Conservation (phyloP, 2,888 invertebrate species). For the Phaonia tiefii region DNA sequence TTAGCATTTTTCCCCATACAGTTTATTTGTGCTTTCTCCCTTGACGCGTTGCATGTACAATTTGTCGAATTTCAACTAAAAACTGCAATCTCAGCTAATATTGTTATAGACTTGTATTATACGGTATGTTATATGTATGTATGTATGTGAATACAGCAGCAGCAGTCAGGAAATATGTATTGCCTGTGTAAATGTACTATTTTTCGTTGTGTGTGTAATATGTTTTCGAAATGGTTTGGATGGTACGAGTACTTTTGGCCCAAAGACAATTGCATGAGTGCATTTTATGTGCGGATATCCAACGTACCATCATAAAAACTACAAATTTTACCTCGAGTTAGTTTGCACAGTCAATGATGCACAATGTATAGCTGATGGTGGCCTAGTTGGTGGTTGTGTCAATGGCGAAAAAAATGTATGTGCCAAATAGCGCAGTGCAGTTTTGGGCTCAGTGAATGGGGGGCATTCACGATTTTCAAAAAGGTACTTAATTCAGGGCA, state of each 20-base stretch:
- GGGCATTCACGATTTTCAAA: no score
- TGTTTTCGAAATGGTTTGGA: background rate
- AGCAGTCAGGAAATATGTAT: no score
- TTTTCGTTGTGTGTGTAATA: no score
- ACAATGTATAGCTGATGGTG: background rate
- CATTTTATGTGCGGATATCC: background rate
- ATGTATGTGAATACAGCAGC: no score
- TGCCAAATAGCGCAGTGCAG: no score
- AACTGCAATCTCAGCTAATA: conserved; percentile 62
- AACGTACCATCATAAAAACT: background rate
- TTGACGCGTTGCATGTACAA: background rate
- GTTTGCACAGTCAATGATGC: background rate
- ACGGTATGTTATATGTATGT: no score
- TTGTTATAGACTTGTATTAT: no score
- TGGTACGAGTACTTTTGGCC: background rate
- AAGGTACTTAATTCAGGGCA: no score
- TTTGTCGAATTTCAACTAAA: background rate
- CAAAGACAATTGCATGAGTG: background rate
- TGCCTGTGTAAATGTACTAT: no score
- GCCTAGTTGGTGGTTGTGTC: background rate
- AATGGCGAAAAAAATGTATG: background rate
- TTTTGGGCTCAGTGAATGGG: no score
- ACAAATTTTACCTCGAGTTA: background rate
- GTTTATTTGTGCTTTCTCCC: background rate
- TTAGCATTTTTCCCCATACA: no score